A percentile compares a stretch with the other conserved stretches of the same genome.
phyloP scores from a whole-genome alignment of 2,888 invertebrate genomes.

The Drosophila yooni region DNA sequence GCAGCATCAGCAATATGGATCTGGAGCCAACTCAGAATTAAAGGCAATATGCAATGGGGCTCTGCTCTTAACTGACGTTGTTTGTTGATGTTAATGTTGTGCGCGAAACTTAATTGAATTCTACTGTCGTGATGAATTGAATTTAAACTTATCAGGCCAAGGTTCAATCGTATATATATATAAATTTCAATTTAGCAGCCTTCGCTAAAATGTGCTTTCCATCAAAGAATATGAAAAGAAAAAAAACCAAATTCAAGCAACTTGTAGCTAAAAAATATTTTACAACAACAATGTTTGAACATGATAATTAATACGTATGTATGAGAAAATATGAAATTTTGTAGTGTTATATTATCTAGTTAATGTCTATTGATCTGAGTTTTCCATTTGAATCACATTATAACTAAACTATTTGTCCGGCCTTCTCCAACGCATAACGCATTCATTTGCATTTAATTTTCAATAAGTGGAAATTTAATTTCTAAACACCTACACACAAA shows the following conservation, averaged over 20 bases:
- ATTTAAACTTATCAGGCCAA: constrained; percentile 45
- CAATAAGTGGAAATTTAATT: constrained; percentile 56
- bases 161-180: constrained; percentile 18
- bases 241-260: constrained; percentile 23
- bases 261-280: constrained; percentile 49
- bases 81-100: constrained; percentile 64
- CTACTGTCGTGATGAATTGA: constrained; percentile 59
- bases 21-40: constrained; percentile 57
- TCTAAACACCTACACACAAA: constrained; percentile 52
- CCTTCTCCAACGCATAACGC: constrained; percentile 58
- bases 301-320: constrained; percentile 29
- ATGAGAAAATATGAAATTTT: constrained; percentile 34
- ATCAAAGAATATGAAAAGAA: constrained; percentile 20
- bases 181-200: constrained; percentile 24
- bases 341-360: constrained; percentile 46
- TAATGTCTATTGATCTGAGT: constrained; percentile 36
- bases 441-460: constrained; percentile 73
- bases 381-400: constrained; percentile 26
- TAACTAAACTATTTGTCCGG: constrained; percentile 37
- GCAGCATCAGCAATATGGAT: constrained; percentile 42
- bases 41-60: constrained; percentile 39
- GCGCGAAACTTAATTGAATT: constrained; percentile 38
- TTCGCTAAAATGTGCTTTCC: constrained; percentile 54
- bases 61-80: constrained; percentile 39
- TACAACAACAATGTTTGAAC: constrained; percentile 43